Evolutionary conservation across 1,140 invertebrate species (phyloP), one percentile per base, ranked within the genome.

Genomic region (Phortica variegata): DNA sequence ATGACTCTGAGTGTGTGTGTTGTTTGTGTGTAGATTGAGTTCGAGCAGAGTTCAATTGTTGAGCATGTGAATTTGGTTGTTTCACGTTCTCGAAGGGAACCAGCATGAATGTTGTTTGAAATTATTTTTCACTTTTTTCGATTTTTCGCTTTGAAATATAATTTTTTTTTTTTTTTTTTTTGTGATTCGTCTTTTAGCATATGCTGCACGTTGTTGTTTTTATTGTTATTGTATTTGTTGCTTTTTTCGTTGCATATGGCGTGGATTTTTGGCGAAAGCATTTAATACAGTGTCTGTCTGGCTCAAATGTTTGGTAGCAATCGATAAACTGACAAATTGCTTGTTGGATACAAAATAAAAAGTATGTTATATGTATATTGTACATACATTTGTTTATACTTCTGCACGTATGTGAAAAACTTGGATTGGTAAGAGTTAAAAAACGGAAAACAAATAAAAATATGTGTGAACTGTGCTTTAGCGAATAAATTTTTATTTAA

Each of bases 261-360:
- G 38, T 23, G 31, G 44, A 18, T 49, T 52, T 38, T 12, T 19
- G 43, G 15, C 37, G 19, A 42, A 12, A 68, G 65, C 63, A 68
- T 68, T 68, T 68, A 68, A 68, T 68, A 68, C 63, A 68, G 63
- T 68, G 63, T 68, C 63, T 66, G 63, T 68, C 63, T 68, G 63
- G 63, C 63, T 69, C 60, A 68, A 68, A 68, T 68, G 65, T 68
- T 68, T 68, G 63, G 63, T 68, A 69, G 63, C 68, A 68, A 68
- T 68, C 63, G 63, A 68, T 68, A 68, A 68, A 68, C 65, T 68
- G 63, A 68, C 63, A 68, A 68, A 68, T 68, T 68, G 63, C 63
- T 68, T 68, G 63, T 68, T 66, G 63, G 52, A 58, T n/a, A n/a
- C n/a, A n/a, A n/a, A n/a, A n/a, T n/a, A n/a, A n/a, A n/a, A n/a